Conservation (phyloP, 2,113 vertebrate species). For the Orycteropus afer region DNA sequence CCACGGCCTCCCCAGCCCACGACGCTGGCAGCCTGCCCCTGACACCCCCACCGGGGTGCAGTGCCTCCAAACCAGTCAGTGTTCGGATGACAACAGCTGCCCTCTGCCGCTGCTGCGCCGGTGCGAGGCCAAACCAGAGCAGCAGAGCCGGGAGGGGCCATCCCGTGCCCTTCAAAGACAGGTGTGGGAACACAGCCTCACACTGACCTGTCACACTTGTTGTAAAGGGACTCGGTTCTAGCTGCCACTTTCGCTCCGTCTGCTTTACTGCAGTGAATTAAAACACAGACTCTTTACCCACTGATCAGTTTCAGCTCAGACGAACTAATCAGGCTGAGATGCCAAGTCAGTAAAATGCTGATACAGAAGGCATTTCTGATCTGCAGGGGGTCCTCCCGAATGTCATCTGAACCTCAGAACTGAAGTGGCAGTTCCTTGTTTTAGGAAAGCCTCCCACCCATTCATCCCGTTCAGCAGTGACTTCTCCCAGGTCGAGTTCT, state of each 20-base stretch:
- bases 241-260: neutral
- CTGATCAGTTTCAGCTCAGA: neutral
- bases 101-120: no score
- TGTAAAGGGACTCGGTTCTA: neutral
- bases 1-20: no score
- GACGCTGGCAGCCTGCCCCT: no score
- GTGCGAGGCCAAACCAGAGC: no score
- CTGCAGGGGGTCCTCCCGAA: neutral
- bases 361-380: neutral
- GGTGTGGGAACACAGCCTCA: no score
- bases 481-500: constrained; percentile 19
- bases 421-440: neutral
- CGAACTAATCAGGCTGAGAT: neutral
- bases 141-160: no score
- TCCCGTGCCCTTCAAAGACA: no score
- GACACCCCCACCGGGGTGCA: no score
- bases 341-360: neutral
- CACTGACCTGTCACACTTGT: no score
- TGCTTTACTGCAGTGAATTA: neutral
- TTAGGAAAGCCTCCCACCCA: neutral
- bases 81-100: no score
- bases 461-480: neutral
- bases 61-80: no score
- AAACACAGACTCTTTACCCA: constrained; percentile 5
- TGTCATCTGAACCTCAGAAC: neutral